phyloP scores from a whole-genome alignment of 1,140 invertebrate genomes.

The Heterodera schachtii region DNA sequence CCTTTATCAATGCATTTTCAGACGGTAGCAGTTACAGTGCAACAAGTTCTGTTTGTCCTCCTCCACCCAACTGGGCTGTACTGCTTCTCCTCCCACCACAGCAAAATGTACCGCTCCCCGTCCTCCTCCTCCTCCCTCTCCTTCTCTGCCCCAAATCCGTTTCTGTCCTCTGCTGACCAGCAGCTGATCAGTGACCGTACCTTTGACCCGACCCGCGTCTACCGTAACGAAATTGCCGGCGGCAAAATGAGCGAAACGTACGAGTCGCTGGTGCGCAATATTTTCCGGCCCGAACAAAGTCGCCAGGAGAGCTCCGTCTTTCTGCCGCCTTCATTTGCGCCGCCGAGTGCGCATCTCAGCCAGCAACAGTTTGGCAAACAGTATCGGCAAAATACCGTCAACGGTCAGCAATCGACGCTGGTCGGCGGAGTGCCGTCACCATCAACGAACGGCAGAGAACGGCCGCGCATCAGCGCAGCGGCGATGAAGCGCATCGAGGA shows the following conservation, averaged over 20 bases:
- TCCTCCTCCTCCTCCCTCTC: neutral
- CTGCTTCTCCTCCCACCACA: neutral
- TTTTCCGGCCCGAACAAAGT: conserved; percentile 28
- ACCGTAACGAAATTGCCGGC: conserved; percentile 38
- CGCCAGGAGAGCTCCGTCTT: neutral
- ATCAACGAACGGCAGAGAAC: neutral
- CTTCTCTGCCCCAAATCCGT: neutral
- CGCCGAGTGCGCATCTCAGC: conserved; percentile 1
- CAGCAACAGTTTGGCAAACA: neutral
- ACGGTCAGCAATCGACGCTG: neutral
- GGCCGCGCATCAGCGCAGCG: conserved; percentile 43
- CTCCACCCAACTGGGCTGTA: neutral
- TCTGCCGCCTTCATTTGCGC: conserved; percentile 24
- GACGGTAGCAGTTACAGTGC: too few relatives aligned
- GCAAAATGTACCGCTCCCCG: neutral
- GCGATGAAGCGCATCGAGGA: conserved; percentile 43
- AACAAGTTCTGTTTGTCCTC: too few relatives aligned
- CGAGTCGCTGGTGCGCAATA: conserved; percentile 31
- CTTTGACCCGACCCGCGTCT: conserved; percentile 35
- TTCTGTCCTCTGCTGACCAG: neutral
- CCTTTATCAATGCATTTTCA: too few relatives aligned
- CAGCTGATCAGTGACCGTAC: neutral
- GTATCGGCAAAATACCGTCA: neutral
- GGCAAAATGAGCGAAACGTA: conserved; percentile 36
- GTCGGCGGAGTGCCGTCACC: neutral